A percentile compares a stretch with the other conserved stretches of the same genome.
These are phyloP conservation scores for Anguilla obscura DNA, from an alignment of 2,797 vertebrate genomes.

Conservation along the genomic window DNA sequence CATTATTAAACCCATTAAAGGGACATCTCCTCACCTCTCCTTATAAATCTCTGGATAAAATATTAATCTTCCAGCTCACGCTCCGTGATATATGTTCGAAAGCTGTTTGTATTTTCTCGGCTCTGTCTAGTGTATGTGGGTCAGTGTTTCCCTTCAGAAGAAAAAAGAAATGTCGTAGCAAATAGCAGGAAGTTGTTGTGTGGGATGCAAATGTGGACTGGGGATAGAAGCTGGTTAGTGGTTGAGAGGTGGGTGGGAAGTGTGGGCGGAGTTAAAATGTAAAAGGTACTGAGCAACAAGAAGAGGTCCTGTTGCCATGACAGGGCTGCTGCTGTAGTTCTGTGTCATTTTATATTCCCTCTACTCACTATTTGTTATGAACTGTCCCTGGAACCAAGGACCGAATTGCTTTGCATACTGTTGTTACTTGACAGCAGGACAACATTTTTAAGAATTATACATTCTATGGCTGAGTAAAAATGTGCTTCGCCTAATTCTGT, in stretches of 20 bases:
- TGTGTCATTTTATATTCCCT: neutral
- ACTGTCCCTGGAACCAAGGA: neutral
- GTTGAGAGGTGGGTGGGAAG: constrained; percentile 2
- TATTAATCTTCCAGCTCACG: constrained; percentile 29
- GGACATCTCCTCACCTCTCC: constrained; percentile 49
- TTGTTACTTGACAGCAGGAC: neutral
- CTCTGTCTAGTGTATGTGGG: neutral
- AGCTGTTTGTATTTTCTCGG: constrained; percentile 4
- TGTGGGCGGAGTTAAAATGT: neutral
- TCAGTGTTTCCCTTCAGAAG: neutral
- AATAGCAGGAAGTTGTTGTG: neutral
- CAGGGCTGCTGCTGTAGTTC: neutral
- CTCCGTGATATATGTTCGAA: constrained; percentile 39
- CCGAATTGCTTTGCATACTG: neutral
- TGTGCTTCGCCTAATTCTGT: neutral
- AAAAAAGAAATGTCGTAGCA: neutral
- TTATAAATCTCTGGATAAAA: constrained; percentile 42
- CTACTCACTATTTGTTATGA: neutral
- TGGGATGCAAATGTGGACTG: constrained; percentile 14
- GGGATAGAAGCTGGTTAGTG: constrained; percentile 2
- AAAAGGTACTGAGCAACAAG: constrained; percentile 6
- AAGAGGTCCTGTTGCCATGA: neutral
- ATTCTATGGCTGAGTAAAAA: neutral
- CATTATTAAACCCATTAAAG: constrained; percentile 57
- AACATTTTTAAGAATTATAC: neutral